Evolutionary conservation across 1,140 invertebrate species (phyloP).

Genomic region (Hypothenemus hampei): DNA sequence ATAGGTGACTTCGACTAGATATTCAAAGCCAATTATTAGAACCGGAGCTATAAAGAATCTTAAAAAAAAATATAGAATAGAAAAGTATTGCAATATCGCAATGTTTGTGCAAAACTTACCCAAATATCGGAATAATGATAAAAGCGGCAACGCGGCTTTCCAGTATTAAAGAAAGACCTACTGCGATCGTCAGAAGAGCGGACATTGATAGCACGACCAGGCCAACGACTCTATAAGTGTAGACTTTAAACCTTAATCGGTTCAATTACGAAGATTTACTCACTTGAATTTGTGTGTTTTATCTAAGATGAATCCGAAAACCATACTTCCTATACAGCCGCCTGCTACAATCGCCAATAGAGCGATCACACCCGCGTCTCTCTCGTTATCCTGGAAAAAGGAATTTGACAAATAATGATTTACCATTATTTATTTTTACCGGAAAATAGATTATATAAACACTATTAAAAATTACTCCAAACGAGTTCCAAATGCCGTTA

Average conservation of each 20-base stretch:
- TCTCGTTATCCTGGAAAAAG: constrained; percentile 29
- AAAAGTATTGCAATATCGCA: not conserved
- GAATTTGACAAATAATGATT: too few relatives aligned
- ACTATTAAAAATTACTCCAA: constrained; percentile 33
- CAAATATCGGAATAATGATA: constrained; percentile 31
- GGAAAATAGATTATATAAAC: constrained; percentile 38
- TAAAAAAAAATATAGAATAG: constrained; percentile 14
- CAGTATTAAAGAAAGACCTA: constrained; percentile 14
- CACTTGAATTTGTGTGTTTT: constrained; percentile 39
- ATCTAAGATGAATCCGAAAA: constrained; percentile 38
- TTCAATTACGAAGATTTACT: not conserved
- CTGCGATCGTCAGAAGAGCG: constrained; percentile 6
- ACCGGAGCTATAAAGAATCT: constrained; percentile 35
- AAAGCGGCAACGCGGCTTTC: constrained; percentile 20
- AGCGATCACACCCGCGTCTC: constrained; percentile 31
- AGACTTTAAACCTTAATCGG: not conserved
- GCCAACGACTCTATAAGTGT: not conserved
- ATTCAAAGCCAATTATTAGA: constrained; percentile 35
- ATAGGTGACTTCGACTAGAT: constrained; percentile 34
- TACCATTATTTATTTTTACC: too few relatives aligned
- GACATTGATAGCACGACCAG: constrained; percentile 11
- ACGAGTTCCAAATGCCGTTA: constrained; percentile 33
- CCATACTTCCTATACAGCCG: constrained; percentile 35
- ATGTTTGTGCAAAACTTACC: constrained; percentile 24
- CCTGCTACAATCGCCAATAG: constrained; percentile 32